phyloP scores from a whole-genome alignment of 2,797 vertebrate genomes.

The Gadopsis bispinosus region DNA sequence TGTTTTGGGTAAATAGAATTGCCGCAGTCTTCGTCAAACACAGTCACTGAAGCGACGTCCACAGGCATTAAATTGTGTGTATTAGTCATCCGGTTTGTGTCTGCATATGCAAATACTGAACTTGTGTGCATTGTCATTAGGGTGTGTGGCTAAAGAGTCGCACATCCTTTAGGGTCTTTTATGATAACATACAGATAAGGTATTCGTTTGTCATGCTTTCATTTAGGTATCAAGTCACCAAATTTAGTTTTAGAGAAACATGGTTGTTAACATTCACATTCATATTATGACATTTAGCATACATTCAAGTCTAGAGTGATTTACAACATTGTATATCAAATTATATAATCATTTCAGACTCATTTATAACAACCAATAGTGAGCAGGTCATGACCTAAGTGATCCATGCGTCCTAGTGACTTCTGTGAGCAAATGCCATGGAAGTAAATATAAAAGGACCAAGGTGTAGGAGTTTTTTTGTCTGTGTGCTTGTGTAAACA shows the following conservation, averaged over 20 bases:
- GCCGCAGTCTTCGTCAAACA: slow-evolving; percentile 44
- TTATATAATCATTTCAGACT: background rate
- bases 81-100: slow-evolving; percentile 36
- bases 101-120: slow-evolving; percentile 33
- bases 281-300: background rate
- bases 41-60: slow-evolving; percentile 28
- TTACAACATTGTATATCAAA: background rate
- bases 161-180: background rate
- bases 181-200: background rate
- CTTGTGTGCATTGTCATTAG: slow-evolving; percentile 1
- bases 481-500: background rate
- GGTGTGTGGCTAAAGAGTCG: slow-evolving; percentile 4
- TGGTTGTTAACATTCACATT: background rate
- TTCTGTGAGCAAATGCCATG: background rate
- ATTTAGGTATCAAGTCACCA: background rate
- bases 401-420: background rate
- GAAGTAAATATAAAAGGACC: background rate
- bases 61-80: slow-evolving; percentile 22
- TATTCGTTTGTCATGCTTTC: slow-evolving; percentile 11
- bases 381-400: background rate
- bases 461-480: background rate
- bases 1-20: slow-evolving; percentile 66
- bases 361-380: slow-evolving; percentile 3
- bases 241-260: background rate
- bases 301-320: background rate